Percentiles rank a stretch among this genome's conserved stretches.
Evolutionary conservation across 2,888 invertebrate genomes (phyloP).

Genomic region (Nomada flava): DNA sequence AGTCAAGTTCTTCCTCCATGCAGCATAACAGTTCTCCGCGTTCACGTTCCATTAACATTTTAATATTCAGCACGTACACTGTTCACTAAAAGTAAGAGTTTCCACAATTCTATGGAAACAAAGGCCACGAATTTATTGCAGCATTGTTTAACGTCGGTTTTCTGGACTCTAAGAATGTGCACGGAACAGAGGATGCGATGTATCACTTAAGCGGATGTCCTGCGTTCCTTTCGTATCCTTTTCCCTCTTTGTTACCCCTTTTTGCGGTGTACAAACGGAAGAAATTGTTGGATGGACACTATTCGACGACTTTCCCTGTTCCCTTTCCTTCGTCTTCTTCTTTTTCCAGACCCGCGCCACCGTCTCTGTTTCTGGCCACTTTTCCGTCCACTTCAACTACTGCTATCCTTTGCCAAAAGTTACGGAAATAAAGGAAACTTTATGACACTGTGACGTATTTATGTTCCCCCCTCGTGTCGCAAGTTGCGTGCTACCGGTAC

Average conservation of each 20-base stretch:
- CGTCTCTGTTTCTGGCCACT: background rate
- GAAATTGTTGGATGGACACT: background rate
- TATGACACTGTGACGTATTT: slow-evolving; percentile 50
- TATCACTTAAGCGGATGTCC: slow-evolving; percentile 74
- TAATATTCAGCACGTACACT: slow-evolving; percentile 26
- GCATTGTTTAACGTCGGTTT: slow-evolving; percentile 55
- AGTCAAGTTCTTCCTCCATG: background rate
- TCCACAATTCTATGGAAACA: slow-evolving; percentile 26
- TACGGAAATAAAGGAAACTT: slow-evolving; percentile 63
- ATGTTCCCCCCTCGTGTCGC: slow-evolving; percentile 17
- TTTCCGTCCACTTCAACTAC: slow-evolving; percentile 1
- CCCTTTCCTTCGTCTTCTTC: background rate
- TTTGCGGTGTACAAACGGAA: background rate
- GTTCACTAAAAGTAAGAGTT: background rate
- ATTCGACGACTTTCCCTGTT: slow-evolving; percentile 9
- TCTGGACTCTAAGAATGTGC: slow-evolving; percentile 50
- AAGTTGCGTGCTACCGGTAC: background rate
- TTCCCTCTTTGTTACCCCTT: slow-evolving; percentile 34
- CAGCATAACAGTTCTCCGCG: background rate
- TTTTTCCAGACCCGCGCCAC: background rate
- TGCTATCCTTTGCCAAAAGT: slow-evolving; percentile 47
- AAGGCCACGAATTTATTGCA: slow-evolving; percentile 56
- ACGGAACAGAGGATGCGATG: slow-evolving; percentile 63
- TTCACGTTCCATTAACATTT: slow-evolving; percentile 48
- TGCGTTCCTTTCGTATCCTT: slow-evolving; percentile 52